These are phyloP conservation scores for Lethocerus indicus DNA, from an alignment of 1,140 invertebrate species.

Conservation along the genomic window DNA sequence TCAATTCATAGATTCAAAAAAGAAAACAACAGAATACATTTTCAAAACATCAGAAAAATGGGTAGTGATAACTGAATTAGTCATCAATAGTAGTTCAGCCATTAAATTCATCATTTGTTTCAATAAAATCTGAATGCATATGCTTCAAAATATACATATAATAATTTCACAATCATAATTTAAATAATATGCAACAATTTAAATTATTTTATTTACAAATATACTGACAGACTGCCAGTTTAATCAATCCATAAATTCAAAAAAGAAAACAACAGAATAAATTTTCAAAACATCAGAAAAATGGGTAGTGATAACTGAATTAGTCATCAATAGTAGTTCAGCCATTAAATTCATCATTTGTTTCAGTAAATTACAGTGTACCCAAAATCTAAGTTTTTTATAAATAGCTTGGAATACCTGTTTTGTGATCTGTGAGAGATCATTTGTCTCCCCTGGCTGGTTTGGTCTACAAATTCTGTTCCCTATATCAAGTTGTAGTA, in stretches of 20 bases:
- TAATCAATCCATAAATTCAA: neutral
- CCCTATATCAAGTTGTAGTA: neutral
- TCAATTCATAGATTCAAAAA: too few relatives aligned
- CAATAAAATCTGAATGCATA: neutral
- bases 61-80: slow-evolving; percentile 5
- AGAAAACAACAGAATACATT: too few relatives aligned
- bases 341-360: neutral
- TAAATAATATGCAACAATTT: neutral
- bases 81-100: neutral
- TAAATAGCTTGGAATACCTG: neutral
- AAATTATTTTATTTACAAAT: neutral
- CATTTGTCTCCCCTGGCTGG: neutral
- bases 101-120: neutral
- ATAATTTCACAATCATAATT: neutral
- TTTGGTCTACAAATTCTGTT: neutral
- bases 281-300: neutral
- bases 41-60: slow-evolving; percentile 7
- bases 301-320: slow-evolving; percentile 4
- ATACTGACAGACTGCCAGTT: neutral
- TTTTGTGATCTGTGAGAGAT: neutral
- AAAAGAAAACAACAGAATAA: neutral
- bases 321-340: neutral
- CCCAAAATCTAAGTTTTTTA: neutral
- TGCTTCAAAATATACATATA: neutral
- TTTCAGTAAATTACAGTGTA: neutral